Base-by-base conservation (phyloP, 2,797 vertebrate genomes). In the Peromyscus eremicus region DNA sequence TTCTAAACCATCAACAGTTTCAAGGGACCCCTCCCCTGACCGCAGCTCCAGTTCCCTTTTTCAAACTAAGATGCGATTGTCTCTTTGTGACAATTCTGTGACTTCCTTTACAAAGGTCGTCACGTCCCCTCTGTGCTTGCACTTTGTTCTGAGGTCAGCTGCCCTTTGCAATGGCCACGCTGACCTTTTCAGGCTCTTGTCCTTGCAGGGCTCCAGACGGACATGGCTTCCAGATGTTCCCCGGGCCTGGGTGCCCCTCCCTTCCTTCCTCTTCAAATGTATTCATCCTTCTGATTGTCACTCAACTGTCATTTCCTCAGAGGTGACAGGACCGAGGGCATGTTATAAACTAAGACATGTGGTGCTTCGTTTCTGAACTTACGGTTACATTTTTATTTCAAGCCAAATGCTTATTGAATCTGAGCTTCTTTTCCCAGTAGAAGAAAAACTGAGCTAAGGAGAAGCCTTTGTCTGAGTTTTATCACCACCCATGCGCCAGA, bases 161-260 rank as follows among this genome's bases (percentile, higher is more conserved):
- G 55, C 11, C 14, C 43, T 10, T 32, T 8, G 0, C 17, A 17
- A 0, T 0, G 37, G n/a, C 4, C 43, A 76, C 5, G 6, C 0
- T 25, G 77, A 60, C 37, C 49, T 79, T 19, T 17, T 34, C 32
- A 68, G 40, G 12, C 43, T 2, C 34, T 82, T 11, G 6, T 64
- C 19, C 17, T 83, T 84, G 6, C 19, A 27, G 11, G 1, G 6
- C 8, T 62, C n/a, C 34, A 8, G 64, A 8, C 1, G 64, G n/a
- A 19, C 40, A 11, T 0, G 76, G 11, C 1, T 29, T 43, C 71
- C 4, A 25, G 34, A 46, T 76, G n/a, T 49, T 68, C 32, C 46
- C n/a, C 85, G 46, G 40, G 29, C 40, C 81, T 19, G 2, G 27
- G 70, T n/a, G 5, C 6, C 55, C n/a, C 81, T 81, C 11, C 1